Conservation (phyloP, 2,888 invertebrate genomes). For the Drosophila pullipes region DNA sequence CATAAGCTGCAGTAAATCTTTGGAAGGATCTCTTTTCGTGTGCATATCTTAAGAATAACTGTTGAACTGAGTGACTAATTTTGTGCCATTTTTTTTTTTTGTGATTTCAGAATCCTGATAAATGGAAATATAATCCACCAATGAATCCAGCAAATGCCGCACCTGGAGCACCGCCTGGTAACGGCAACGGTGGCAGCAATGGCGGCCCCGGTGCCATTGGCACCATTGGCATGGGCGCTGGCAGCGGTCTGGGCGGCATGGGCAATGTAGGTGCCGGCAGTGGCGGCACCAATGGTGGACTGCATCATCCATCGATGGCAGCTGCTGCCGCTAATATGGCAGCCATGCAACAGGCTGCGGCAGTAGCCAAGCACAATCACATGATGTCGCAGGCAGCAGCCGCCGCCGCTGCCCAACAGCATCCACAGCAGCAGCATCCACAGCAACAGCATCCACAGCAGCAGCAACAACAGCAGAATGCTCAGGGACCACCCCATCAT, state of each 20-base stretch:
- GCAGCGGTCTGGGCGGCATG: conserved; percentile 80
- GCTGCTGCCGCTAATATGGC: conserved; percentile 83
- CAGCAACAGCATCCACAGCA: conserved; percentile 86
- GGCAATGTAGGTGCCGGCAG: conserved; percentile 76
- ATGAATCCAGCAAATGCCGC: conserved; percentile 85
- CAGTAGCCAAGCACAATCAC: conserved; percentile 83
- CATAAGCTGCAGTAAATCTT: conserved; percentile 2
- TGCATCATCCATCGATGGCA: conserved; percentile 83
- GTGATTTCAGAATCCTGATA: conserved; percentile 91
- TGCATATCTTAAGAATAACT: conserved; percentile 3
- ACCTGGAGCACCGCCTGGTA: conserved; percentile 86
- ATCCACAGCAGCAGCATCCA: conserved; percentile 85
- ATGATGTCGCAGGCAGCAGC: conserved; percentile 84
- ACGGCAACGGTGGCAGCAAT: conserved; percentile 84
- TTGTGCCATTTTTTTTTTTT: conserved; percentile 57
- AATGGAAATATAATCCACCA: conserved; percentile 92
- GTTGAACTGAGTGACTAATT: background rate
- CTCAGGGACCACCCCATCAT: conserved; percentile 86
- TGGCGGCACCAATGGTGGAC: conserved; percentile 83
- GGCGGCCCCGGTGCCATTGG: conserved; percentile 85
- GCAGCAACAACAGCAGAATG: conserved; percentile 86
- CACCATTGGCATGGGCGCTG: conserved; percentile 85
- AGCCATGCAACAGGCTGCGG: conserved; percentile 84
- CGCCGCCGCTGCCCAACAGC: conserved; percentile 84
- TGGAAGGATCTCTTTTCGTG: background rate